Evolutionary conservation across 2,888 invertebrate genomes (phyloP), one percentile per base, ranked within the genome.

Genomic region (Plemyria rubiginata): DNA sequence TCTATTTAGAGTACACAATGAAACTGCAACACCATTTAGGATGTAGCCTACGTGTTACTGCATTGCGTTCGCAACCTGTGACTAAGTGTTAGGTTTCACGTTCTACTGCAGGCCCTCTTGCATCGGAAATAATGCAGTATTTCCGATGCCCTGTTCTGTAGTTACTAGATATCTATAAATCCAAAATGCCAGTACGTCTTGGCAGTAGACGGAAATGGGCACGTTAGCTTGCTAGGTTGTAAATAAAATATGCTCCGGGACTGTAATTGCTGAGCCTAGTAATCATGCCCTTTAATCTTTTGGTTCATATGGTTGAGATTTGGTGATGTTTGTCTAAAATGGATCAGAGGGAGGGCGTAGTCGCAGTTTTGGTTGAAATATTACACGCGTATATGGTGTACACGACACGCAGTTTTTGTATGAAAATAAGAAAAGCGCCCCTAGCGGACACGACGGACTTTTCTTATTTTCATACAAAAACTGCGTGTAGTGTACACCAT

Each of bases 11-110:
- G 11, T 16, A 9, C 55, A 64, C 56, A 65, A 57, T 65, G 53
- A 13, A 53, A 60, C 50, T 56, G 50, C 54, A 57, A 41, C 56
- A 32, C 60, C 60, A 57, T 57, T 16, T 54, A 54, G 45, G 60
- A 56, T 60, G 60, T 56, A 22, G 51, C 38, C 40, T 54, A 64
- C 55, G 60, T 64, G 62, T 58, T 50, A 58, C 46, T 49, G 38
- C 52, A 56, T 36, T 50, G 51, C 55, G 55, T 59, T 52, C 38
- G 45, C 57, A 53, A 36, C 3, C 29, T 46, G 22, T 50, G 48
- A 62, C 58, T 63, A 54, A 63, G 54, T 40, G 40, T 46, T 62
- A 49, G 45, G 54, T 32, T 13, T 29, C 54, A 65, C 53, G 64
- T 56, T 55, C 36, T 49, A 58, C 51, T 57, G 57, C 62, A 60